These are phyloP conservation scores for Toxostoma redivivum DNA, from an alignment of 2,113 vertebrate species.

Conservation along the genomic window DNA sequence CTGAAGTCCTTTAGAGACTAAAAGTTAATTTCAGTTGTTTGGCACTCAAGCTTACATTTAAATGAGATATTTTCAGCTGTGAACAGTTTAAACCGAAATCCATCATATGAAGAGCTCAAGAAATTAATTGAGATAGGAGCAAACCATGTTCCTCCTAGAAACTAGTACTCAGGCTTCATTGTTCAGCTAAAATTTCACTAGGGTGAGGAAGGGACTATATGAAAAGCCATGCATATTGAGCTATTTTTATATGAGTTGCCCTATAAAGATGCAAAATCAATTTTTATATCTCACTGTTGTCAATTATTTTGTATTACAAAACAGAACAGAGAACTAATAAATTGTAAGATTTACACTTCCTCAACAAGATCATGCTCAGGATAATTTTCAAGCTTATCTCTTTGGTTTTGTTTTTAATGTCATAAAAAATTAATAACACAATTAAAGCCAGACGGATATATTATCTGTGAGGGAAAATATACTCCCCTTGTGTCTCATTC, in stretches of 20 bases:
- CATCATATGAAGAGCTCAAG: background rate
- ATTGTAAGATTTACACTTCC: background rate
- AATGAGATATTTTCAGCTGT: background rate
- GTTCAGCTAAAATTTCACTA: background rate
- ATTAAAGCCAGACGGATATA: fast-evolving
- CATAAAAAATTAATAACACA: background rate
- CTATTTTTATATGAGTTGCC: background rate
- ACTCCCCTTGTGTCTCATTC: background rate
- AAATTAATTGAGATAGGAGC: background rate
- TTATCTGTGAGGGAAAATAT: background rate
- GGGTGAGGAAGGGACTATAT: background rate
- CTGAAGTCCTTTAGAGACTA: background rate
- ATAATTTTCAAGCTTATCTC: background rate
- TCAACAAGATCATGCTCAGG: background rate
- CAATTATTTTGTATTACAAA: background rate
- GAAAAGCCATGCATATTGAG: background rate
- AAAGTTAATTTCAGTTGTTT: background rate
- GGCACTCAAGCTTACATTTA: background rate
- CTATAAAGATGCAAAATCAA: background rate
- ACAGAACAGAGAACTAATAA: background rate
- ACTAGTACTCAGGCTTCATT: background rate
- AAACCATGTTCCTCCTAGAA: background rate
- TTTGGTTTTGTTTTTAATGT: background rate
- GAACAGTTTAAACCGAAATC: background rate
- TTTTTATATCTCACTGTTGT: background rate